A percentile compares a stretch with the other conserved stretches of the same genome.
These are phyloP conservation scores for Diachasmimorpha longicaudata DNA, from an alignment of 1,140 invertebrate species.

Conservation along the genomic window DNA sequence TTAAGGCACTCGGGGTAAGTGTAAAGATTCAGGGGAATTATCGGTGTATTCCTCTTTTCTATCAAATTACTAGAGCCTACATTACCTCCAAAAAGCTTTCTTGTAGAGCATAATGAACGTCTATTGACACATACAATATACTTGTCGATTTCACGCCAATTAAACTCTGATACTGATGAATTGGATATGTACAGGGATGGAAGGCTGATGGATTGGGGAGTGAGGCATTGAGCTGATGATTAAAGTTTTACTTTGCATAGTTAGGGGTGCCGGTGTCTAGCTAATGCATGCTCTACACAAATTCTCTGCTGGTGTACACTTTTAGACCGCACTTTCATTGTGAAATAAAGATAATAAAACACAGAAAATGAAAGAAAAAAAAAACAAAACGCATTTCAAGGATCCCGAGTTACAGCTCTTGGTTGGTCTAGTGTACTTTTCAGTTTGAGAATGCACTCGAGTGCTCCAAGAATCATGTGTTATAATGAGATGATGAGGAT, in stretches of 20 bases:
- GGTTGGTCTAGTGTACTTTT: neutral
- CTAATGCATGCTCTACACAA: slow-evolving; percentile 50
- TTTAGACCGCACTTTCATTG: slow-evolving; percentile 30
- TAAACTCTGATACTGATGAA: neutral
- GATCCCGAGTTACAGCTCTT: neutral
- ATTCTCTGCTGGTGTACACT: slow-evolving; percentile 35
- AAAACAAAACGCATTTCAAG: neutral
- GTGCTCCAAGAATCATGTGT: neutral
- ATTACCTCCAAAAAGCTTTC: slow-evolving; percentile 27
- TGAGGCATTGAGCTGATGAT: neutral
- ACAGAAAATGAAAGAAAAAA: slow-evolving; percentile 18
- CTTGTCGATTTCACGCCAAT: neutral
- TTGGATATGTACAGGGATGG: neutral
- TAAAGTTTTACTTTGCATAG: neutral
- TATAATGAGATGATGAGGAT: neutral
- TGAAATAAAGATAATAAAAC: slow-evolving; percentile 4
- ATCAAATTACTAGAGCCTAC: slow-evolving; percentile 20
- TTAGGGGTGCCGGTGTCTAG: slow-evolving; percentile 28
- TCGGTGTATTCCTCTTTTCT: neutral
- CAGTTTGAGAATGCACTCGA: neutral
- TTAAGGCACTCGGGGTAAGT: slow-evolving; percentile 54
- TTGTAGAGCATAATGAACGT: slow-evolving; percentile 14
- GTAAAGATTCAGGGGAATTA: slow-evolving; percentile 23
- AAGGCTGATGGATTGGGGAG: neutral
- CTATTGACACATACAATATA: slow-evolving; percentile 4